Base-by-base conservation (phyloP, 2,797 vertebrate genomes). In the Percopsis omiscomaycus region DNA sequence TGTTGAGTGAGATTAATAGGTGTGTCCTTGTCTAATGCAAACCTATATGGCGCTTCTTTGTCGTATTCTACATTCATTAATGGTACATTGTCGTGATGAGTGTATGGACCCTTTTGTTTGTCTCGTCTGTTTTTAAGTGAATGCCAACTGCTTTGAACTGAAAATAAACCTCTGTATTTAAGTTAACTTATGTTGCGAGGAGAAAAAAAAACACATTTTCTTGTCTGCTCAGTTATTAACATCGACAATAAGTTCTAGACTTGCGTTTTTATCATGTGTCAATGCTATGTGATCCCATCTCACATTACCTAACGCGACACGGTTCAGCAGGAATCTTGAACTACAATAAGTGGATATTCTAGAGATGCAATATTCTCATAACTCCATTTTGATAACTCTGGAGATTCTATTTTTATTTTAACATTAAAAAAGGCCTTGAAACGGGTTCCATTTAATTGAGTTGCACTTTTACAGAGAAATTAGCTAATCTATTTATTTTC, bases 11-110 rank as follows among this genome's bases (percentile, higher is more conserved):
- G 92, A 94, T 95, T 93, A 94, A 91, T 97, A 96, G 93, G 93
- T 92, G 94, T 96, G 93, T 94, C 94, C 93, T 94, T 95, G 93
- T 96, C 93, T 92, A 93, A 95, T 92, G 93, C 95, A 93, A 94
- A 94, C 93, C 90, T 93, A 94, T 95, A 94, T 92, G 92, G 95
- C 91, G 95, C 95, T 97, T 97, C 93, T 93, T 95, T 95, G 93
- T 95, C 88, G 92, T 95, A 92, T 93, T 93, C 92, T 94, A 94
- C 95, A 94, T 94, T 94, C 91, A 94, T 93, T 94, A 93, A 94
- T 94, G 92, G 94, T 95, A 94, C 93, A 90, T 92, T 94, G 92
- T 95, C 84, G 92, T 95, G 92, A 94, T 91, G 88, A 94, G 95
- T 94, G 92, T 92, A 90, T 92, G 83, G 92, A 93, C 91, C 92